Conservation (phyloP, 2,888 invertebrate genomes). For the Maniola hyperantus region DNA sequence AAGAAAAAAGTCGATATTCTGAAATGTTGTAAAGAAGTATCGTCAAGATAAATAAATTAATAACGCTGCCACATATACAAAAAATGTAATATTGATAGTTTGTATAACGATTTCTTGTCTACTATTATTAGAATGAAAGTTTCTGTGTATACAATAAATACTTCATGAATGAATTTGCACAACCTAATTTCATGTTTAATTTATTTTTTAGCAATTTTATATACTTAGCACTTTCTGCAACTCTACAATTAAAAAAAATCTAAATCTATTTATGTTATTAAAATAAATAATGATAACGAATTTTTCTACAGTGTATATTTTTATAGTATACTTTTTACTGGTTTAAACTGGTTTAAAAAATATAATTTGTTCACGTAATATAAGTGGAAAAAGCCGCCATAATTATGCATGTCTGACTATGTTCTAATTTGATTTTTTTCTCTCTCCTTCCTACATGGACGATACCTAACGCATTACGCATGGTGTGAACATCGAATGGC, state of each 20-base stretch:
- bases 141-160: no score
- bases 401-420: constrained; percentile 37
- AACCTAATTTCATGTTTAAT: no score
- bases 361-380: neutral
- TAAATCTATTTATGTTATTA: no score
- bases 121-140: neutral
- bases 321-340: no score
- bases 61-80: neutral
- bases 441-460: constrained; percentile 46
- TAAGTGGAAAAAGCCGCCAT: constrained; percentile 38
- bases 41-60: neutral
- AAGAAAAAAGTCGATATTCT: neutral
- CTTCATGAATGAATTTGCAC: no score
- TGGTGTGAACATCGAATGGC: constrained; percentile 48
- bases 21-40: neutral
- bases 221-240: no score
- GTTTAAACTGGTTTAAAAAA: neutral
- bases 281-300: no score
- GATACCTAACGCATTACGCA: constrained; percentile 43
- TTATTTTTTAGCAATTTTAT: no score
- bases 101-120: neutral
- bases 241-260: no score
- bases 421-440: constrained; percentile 56
- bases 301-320: no score
- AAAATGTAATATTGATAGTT: neutral